Evolutionary conservation across 2,797 vertebrate genomes (phyloP).

Genomic region (Aplochiton taeniatus): DNA sequence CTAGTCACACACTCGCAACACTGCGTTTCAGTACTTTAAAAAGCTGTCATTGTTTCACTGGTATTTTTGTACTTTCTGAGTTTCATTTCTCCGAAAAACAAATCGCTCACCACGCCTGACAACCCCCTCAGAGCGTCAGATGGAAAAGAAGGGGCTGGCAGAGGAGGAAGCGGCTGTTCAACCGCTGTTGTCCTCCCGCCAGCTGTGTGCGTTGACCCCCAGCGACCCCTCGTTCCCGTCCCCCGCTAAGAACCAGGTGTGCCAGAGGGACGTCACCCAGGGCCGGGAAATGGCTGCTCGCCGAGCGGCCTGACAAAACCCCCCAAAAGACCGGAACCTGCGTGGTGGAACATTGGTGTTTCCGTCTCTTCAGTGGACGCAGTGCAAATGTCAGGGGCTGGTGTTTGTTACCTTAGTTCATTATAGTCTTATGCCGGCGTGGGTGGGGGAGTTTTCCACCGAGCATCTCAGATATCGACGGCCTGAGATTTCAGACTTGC

Average conservation of each 20-base stretch:
- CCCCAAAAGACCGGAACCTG: constrained; percentile 51
- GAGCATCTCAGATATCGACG: constrained; percentile 47
- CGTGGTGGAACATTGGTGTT: constrained; percentile 51
- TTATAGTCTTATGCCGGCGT: constrained; percentile 47
- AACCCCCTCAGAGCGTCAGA: constrained; percentile 12
- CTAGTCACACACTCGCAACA: no score
- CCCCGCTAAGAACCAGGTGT: constrained; percentile 55
- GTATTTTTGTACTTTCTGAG: no score
- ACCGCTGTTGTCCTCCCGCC: constrained; percentile 35
- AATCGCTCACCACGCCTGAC: background rate
- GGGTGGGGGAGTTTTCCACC: constrained; percentile 32
- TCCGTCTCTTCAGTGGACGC: constrained; percentile 42
- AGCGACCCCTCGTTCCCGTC: constrained; percentile 39
- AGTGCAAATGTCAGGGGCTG: constrained; percentile 63
- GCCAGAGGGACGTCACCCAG: constrained; percentile 48
- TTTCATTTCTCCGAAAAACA: no score
- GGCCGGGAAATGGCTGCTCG: constrained; percentile 48
- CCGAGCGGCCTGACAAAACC: constrained; percentile 47
- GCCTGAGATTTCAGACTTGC: constrained; percentile 40
- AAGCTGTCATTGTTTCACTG: no score
- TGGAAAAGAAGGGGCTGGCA: constrained; percentile 42
- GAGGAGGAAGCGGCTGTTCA: constrained; percentile 59
- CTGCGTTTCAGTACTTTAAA: no score
- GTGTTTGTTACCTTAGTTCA: constrained; percentile 53
- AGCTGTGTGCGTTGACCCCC: constrained; percentile 48